Evolutionary conservation across 2,888 invertebrate species (phyloP).

Genomic region (Drosophila siamana): DNA sequence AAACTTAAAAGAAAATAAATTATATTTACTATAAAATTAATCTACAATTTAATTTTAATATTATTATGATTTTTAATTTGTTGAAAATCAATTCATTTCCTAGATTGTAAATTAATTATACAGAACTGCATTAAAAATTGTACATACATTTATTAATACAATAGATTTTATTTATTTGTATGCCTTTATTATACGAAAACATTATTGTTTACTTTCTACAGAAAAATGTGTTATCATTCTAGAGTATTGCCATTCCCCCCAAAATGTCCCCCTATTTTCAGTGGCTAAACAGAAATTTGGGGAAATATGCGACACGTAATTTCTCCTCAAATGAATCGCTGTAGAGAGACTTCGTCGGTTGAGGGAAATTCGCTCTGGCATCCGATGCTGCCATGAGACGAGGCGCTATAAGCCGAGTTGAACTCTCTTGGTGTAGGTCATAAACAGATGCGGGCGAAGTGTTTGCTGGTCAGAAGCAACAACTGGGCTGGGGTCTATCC

Average conservation of each 20-base stretch:
- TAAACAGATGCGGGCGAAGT: slow-evolving; percentile 71
- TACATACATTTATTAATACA: too few species aligned
- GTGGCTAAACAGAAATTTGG: not conserved
- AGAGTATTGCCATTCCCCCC: not conserved
- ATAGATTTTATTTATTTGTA: too few species aligned
- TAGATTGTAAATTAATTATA: too few species aligned
- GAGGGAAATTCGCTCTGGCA: slow-evolving; percentile 33
- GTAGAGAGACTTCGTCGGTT: not conserved
- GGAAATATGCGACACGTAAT: not conserved
- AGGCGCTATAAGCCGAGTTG: slow-evolving; percentile 18
- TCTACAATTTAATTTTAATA: too few species aligned
- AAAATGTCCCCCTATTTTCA: slow-evolving; percentile 11
- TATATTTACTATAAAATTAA: too few species aligned
- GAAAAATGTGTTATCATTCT: slow-evolving; percentile 5
- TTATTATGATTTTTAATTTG: too few species aligned
- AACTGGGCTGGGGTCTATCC: slow-evolving; percentile 39
- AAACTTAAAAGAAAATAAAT: too few species aligned
- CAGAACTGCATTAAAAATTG: too few species aligned
- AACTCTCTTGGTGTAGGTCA: slow-evolving; percentile 77
- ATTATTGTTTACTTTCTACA: too few species aligned
- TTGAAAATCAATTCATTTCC: too few species aligned
- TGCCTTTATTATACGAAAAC: too few species aligned
- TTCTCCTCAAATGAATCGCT: slow-evolving; percentile 23
- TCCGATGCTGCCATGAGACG: slow-evolving; percentile 24
- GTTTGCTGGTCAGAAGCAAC: slow-evolving; percentile 42